Percentiles rank a stretch among this genome's conserved stretches.
Evolutionary conservation across 1,140 invertebrate species (phyloP).

Genomic region (Drosophila parvula): DNA sequence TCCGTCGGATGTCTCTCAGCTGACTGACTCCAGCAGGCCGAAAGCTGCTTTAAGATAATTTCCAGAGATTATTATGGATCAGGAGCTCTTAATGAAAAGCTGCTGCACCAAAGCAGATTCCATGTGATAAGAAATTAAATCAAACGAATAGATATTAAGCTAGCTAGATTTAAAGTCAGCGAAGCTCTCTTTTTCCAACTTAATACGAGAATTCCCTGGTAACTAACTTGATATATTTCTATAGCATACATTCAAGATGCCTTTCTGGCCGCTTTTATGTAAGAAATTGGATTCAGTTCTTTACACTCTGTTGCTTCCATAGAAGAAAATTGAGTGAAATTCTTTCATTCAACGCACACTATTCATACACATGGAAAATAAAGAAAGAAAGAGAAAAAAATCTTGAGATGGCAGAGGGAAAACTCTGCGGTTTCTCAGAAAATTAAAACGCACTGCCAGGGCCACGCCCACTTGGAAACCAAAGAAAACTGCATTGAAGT

Average conservation of each 20-base stretch:
- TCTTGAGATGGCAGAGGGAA: conserved; percentile 32
- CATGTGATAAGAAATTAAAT: conserved; percentile 2
- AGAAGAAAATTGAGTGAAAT: conserved; percentile 34
- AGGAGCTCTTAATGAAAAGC: conserved; percentile 10
- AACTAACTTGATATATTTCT: background rate
- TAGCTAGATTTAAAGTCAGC: no score
- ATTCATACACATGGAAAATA: conserved; percentile 9
- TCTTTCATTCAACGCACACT: conserved; percentile 39
- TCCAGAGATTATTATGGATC: conserved; percentile 16
- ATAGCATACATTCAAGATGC: background rate
- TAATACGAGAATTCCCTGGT: background rate
- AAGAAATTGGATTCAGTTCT: conserved; percentile 19
- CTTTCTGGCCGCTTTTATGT: no score
- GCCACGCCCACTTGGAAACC: conserved; percentile 24
- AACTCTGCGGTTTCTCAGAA: conserved; percentile 36
- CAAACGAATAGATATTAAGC: background rate
- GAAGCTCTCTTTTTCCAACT: background rate
- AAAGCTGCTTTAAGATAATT: conserved; percentile 34
- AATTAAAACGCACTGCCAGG: conserved; percentile 49
- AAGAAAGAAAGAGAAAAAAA: conserved; percentile 9
- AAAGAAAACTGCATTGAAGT: conserved; percentile 24
- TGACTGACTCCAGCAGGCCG: conserved; percentile 25
- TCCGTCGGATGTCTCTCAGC: conserved; percentile 21
- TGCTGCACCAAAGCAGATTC: background rate
- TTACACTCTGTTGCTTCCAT: conserved; percentile 29